These are phyloP conservation scores for Phrynosoma blainvillii DNA, from an alignment of 2,113 vertebrate genomes.

Conservation along the genomic window DNA sequence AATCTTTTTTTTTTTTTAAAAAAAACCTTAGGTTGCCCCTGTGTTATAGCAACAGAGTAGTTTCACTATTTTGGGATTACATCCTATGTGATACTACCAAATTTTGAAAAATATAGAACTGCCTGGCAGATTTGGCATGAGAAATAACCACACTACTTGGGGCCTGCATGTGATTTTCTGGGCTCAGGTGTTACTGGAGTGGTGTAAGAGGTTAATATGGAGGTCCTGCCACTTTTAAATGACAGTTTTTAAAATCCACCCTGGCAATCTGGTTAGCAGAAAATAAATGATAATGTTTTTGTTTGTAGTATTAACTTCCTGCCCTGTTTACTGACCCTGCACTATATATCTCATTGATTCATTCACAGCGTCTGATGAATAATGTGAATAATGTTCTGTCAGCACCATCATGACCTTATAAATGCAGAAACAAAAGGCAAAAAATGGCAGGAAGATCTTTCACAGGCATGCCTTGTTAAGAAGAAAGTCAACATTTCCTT, in stretches of 20 bases:
- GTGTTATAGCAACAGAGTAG: neutral
- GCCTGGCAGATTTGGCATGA: neutral
- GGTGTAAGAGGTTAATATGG: neutral
- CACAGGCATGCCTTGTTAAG: neutral
- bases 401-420: neutral
- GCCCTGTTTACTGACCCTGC: neutral
- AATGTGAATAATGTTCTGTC: neutral
- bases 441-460: neutral
- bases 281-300: neutral
- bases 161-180: neutral
- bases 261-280: neutral
- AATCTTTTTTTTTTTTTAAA: too few species aligned
- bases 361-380: neutral
- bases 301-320: neutral
- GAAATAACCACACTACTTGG: neutral
- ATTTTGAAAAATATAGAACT: neutral
- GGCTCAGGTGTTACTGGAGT: neutral
- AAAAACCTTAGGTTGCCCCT: too few species aligned
- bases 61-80: neutral
- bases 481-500: neutral
- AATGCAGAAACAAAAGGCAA: neutral
- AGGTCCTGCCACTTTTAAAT: neutral
- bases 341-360: neutral
- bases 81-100: neutral
- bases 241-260: neutral